Percentiles rank a stretch among this genome's conserved stretches.
Evolutionary conservation across 2,797 vertebrate genomes (phyloP).

Genomic region (Tadarida brasiliensis): DNA sequence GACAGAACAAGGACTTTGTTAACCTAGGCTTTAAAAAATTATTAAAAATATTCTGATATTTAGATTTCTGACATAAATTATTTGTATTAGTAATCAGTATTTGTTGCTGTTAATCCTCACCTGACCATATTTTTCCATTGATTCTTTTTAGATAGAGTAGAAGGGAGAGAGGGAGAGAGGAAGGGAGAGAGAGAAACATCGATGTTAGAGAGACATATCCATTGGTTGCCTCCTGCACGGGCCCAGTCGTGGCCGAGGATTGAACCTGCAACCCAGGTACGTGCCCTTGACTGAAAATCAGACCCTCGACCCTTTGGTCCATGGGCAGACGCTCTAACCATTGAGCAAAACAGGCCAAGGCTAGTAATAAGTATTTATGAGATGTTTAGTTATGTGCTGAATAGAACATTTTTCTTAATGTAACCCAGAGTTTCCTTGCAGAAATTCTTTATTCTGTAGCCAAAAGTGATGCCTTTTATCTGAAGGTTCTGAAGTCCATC

Average conservation of each 20-base stretch:
- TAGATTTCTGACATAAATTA: conserved; percentile 46
- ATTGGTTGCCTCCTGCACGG: no score
- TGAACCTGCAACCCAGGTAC: no score
- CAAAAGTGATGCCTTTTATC: conserved; percentile 35
- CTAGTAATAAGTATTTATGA: conserved; percentile 13
- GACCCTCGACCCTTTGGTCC: no score
- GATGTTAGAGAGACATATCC: no score
- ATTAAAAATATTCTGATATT: not conserved
- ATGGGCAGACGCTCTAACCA: no score
- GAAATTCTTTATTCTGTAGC: conserved; percentile 54
- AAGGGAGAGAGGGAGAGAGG: no score
- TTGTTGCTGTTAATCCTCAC: not conserved
- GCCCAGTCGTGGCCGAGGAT: no score
- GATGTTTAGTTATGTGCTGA: conserved; percentile 27
- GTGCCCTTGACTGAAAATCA: no score
- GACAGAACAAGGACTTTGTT: not conserved
- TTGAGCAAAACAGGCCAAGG: no score
- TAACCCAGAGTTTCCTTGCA: not conserved
- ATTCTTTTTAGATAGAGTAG: no score
- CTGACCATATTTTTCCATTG: no score
- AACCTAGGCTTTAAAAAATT: not conserved
- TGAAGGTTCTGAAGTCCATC: conserved; percentile 1
- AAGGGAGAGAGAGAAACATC: no score
- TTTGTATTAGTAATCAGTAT: not conserved
- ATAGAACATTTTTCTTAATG: not conserved